Percentiles rank a stretch among this genome's conserved stretches.
Evolutionary conservation across 2,797 vertebrate species (phyloP).

Genomic region (Nyctalus aviator): DNA sequence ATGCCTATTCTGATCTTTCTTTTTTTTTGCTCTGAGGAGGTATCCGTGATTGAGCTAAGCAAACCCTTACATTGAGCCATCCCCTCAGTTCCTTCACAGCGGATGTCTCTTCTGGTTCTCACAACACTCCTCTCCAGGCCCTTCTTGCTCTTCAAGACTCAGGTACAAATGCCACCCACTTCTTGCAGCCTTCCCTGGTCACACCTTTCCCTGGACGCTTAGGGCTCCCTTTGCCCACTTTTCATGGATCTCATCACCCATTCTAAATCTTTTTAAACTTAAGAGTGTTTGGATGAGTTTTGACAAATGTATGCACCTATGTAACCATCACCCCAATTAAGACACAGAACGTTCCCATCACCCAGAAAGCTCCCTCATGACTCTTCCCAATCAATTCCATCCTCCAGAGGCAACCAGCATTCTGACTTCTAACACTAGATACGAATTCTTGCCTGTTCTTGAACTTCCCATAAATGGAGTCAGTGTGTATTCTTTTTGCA

Average conservation of each 20-base stretch:
- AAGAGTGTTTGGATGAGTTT: conserved; percentile 12
- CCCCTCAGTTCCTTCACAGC: background rate
- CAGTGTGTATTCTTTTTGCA: background rate
- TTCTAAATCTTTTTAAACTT: conserved; percentile 3
- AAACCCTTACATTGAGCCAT: background rate
- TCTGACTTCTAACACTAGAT: background rate
- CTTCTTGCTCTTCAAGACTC: background rate
- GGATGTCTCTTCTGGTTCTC: background rate
- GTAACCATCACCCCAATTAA: background rate
- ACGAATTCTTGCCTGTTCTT: conserved; percentile 14
- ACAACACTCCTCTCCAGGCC: background rate
- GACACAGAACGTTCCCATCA: background rate
- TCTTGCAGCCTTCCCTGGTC: background rate
- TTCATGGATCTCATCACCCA: background rate
- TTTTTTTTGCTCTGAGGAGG: conserved; percentile 1
- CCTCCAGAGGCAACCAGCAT: background rate
- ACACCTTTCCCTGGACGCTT: background rate
- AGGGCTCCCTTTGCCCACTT: background rate
- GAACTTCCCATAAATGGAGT: background rate
- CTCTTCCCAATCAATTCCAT: background rate
- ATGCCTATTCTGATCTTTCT: background rate
- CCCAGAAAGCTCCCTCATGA: background rate
- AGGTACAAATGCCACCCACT: background rate
- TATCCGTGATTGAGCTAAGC: background rate
- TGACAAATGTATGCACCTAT: background rate